Evolutionary conservation across 2,888 invertebrate species (phyloP).

Genomic region (Tetropium fuscum): DNA sequence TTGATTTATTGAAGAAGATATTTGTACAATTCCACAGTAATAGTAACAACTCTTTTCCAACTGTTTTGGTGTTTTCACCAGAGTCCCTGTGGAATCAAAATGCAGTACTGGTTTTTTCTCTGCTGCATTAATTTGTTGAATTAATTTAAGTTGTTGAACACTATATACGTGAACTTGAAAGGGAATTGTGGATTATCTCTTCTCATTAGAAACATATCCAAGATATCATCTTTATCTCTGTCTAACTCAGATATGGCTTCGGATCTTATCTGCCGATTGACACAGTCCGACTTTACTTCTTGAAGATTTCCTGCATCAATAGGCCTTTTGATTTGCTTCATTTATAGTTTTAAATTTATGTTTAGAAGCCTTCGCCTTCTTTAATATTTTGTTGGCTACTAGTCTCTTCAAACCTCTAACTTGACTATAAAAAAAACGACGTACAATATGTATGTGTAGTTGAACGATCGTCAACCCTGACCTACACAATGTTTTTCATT

Average conservation of each 20-base stretch:
- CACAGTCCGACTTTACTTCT: slow-evolving; percentile 14
- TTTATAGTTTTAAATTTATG: slow-evolving; percentile 4
- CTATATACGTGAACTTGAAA: slow-evolving; percentile 8
- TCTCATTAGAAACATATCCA: slow-evolving; percentile 15
- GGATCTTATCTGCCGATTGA: slow-evolving; percentile 4
- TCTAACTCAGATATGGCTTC: slow-evolving; percentile 13
- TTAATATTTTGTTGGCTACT: slow-evolving; percentile 1
- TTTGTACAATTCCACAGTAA: slow-evolving; percentile 15
- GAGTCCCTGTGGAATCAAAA: slow-evolving; percentile 5
- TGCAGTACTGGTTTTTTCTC: slow-evolving; percentile 4
- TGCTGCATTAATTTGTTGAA: background rate
- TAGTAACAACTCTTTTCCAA: slow-evolving; percentile 10
- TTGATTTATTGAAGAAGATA: background rate
- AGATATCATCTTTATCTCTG: slow-evolving; percentile 6
- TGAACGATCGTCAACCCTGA: no score
- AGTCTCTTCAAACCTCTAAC: background rate
- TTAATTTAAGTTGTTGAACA: slow-evolving; percentile 3
- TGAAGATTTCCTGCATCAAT: slow-evolving; percentile 10
- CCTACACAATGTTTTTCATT: no score
- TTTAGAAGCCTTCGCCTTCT: background rate
- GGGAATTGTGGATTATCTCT: background rate
- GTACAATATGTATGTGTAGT: no score
- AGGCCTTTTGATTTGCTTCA: slow-evolving; percentile 3
- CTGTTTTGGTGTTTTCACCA: background rate
- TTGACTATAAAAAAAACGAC: no score